phyloP scores from a whole-genome alignment of 2,113 vertebrate genomes.

The Brachionichthys hirsutus region DNA sequence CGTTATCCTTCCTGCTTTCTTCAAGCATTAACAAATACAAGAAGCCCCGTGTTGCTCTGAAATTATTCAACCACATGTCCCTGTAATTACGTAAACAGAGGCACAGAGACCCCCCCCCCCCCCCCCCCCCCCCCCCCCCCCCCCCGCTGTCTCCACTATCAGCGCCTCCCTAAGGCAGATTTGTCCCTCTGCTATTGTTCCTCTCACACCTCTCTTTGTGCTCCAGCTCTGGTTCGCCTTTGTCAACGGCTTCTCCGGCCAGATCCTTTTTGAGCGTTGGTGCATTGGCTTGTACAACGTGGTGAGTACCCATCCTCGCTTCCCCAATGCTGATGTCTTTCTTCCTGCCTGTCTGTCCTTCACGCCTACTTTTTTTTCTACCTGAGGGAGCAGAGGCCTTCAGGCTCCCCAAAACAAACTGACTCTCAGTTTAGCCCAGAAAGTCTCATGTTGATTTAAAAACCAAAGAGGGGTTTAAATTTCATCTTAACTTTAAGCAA shows the following conservation, averaged over 20 bases:
- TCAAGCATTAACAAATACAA: background rate
- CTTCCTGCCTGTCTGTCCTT: conserved; percentile 22
- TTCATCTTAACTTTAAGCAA: background rate
- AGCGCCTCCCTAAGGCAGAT: conserved; percentile 35
- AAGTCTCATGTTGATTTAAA: conserved; percentile 22
- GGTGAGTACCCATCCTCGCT: conserved; percentile 81
- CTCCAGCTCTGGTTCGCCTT: conserved; percentile 99
- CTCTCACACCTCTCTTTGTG: conserved; percentile 75
- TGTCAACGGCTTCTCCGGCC: conserved; percentile 98
- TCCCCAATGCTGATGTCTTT: background rate
- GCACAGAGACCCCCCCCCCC: background rate
- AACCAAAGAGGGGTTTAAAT: too few species aligned
- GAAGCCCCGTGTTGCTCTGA: background rate
- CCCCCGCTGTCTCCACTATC: conserved; percentile 30
- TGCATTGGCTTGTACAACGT: conserved; percentile 98
- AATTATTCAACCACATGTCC: background rate
- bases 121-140: too few species aligned
- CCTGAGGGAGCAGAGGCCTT: conserved; percentile 2
- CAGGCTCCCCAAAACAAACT: conserved; percentile 13
- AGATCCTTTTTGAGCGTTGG: conserved; percentile 99
- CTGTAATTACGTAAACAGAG: background rate
- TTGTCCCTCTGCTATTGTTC: conserved; percentile 33
- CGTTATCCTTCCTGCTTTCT: background rate
- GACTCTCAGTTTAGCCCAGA: conserved; percentile 21
- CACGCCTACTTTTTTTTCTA: conserved; percentile 21